Evolutionary conservation across 2,888 invertebrate genomes (phyloP).

Genomic region (Ectemnius cavifrons): DNA sequence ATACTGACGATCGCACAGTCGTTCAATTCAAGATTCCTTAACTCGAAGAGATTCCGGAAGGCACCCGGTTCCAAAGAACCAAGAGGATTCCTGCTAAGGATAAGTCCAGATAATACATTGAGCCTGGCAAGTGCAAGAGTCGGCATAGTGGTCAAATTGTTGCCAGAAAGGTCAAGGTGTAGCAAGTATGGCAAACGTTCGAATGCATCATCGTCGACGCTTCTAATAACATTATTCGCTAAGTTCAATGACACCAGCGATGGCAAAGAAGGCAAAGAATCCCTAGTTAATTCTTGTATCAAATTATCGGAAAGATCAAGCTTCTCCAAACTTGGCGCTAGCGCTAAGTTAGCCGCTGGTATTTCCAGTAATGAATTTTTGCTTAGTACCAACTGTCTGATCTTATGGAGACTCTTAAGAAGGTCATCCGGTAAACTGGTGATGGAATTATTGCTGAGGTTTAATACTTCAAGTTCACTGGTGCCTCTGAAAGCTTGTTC

Average conservation of each 20-base stretch:
- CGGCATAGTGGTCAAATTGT: conserved; percentile 88
- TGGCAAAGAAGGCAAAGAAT: conserved; percentile 86
- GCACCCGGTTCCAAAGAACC: conserved; percentile 86
- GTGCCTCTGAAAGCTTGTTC: conserved; percentile 89
- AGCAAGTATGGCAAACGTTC: conserved; percentile 86
- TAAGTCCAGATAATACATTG: conserved; percentile 86
- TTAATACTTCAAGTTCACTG: conserved; percentile 85
- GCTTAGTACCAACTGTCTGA: conserved; percentile 86
- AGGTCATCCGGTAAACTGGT: conserved; percentile 86
- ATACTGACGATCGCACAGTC: conserved; percentile 81
- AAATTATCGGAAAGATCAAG: conserved; percentile 90
- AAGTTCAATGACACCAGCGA: conserved; percentile 86
- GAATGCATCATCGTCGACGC: conserved; percentile 85
- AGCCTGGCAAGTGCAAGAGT: conserved; percentile 88
- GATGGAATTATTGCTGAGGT: conserved; percentile 87
- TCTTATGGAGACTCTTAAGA: conserved; percentile 84
- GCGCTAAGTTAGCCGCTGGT: conserved; percentile 84
- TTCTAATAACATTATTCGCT: conserved; percentile 87
- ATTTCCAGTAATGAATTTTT: conserved; percentile 89
- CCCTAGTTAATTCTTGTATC: conserved; percentile 85
- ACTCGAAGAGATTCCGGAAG: conserved; percentile 90
- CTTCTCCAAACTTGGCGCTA: conserved; percentile 84
- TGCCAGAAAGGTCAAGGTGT: conserved; percentile 88
- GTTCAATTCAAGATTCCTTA: conserved; percentile 85
- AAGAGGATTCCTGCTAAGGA: conserved; percentile 89